Conservation (phyloP, 2,888 invertebrate genomes). For the Oscheius sp. region DNA sequence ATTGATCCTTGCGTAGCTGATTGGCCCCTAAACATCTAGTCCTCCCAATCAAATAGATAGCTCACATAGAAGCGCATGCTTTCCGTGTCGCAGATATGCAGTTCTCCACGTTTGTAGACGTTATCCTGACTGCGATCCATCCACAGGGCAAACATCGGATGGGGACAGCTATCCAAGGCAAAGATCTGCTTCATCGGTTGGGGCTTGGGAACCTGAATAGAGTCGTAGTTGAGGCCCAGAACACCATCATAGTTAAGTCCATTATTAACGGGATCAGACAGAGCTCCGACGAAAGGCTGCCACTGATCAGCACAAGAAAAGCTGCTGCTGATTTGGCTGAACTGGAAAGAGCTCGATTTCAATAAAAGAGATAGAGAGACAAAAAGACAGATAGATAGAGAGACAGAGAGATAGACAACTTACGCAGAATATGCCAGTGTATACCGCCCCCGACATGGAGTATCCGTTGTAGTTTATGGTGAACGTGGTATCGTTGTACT, state of each 20-base stretch:
- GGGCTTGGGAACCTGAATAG: slow-evolving; percentile 76
- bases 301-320: no score
- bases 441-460: no score
- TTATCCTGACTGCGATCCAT: slow-evolving; percentile 74
- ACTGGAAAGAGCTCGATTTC: no score
- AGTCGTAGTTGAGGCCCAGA: slow-evolving; percentile 75
- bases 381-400: no score
- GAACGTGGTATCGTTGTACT: no score
- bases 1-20: slow-evolving; percentile 41
- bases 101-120: slow-evolving; percentile 73
- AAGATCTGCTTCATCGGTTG: slow-evolving; percentile 76
- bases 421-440: no score
- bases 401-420: no score
- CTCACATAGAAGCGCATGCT: slow-evolving; percentile 74
- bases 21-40: slow-evolving; percentile 35
- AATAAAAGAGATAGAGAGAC: no score
- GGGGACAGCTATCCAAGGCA: slow-evolving; percentile 64
- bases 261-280: no score
- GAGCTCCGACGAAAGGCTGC: no score
- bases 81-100: slow-evolving; percentile 89
- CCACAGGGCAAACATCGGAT: slow-evolving; percentile 74
- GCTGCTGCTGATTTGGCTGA: no score
- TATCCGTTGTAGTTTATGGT: no score
- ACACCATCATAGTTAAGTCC: slow-evolving; percentile 82
- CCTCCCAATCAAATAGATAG: not conserved